Evolutionary conservation across 2,113 vertebrate species (phyloP).

Genomic region (Paradisaea rubra): DNA sequence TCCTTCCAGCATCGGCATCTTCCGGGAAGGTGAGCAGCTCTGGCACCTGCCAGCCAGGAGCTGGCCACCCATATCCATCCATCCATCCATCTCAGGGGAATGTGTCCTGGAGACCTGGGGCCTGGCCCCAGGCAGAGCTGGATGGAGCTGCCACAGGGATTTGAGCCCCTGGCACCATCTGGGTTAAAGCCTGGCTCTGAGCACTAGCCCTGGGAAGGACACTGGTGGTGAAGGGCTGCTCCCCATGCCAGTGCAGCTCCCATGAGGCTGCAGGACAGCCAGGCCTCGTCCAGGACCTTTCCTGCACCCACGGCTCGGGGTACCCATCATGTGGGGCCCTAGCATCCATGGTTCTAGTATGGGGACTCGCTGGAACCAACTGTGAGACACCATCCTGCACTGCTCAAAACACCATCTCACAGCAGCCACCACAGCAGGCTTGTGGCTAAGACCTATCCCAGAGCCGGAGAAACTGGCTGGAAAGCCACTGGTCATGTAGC

Average conservation of each 20-base stretch:
- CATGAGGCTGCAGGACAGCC: not conserved
- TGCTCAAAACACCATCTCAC: not conserved
- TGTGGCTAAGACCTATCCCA: not conserved
- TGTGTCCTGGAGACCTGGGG: not conserved
- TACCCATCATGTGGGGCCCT: fast-evolving
- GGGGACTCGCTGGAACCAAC: fast-evolving
- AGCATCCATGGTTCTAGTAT: not conserved
- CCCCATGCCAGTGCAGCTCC: fast-evolving
- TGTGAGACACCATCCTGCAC: not conserved
- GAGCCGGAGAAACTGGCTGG: not conserved
- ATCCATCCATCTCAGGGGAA: fast-evolving
- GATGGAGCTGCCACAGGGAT: not conserved
- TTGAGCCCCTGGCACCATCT: fast-evolving
- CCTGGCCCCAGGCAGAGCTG: not conserved
- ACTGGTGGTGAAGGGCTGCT: not conserved
- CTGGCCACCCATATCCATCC: not conserved
- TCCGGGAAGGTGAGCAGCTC: not conserved
- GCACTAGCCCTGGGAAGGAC: not conserved
- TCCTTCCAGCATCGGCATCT: not conserved
- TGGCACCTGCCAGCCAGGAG: not conserved
- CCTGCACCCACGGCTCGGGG: not conserved
- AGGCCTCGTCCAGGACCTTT: fast-evolving
- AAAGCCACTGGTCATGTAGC: not conserved
- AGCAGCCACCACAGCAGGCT: not conserved
- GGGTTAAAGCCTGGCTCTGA: not conserved